These are phyloP conservation scores for Drosophila neotestacea DNA, from an alignment of 2,888 invertebrate genomes.

Conservation along the genomic window DNA sequence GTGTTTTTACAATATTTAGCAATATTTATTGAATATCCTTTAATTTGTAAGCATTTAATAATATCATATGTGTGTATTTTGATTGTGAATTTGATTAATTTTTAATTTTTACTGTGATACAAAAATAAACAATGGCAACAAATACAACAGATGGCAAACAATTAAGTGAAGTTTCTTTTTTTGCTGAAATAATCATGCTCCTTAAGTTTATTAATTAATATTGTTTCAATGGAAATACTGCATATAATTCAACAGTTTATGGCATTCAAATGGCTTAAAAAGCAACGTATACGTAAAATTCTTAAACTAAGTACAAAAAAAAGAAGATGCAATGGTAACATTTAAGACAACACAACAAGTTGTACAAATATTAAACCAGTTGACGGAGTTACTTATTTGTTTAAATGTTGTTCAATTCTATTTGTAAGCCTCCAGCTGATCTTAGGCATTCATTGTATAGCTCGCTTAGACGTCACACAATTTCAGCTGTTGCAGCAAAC, in stretches of 20 bases:
- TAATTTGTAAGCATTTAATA: constrained; percentile 61
- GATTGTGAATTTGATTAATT: constrained; percentile 75
- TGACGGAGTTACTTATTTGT: background rate
- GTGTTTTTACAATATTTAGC: constrained; percentile 50
- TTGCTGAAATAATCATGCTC: background rate
- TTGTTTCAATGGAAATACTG: constrained; percentile 25
- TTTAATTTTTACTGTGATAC: constrained; percentile 84
- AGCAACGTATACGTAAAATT: constrained; percentile 30
- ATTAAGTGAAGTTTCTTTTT: background rate
- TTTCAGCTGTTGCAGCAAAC: constrained; percentile 79
- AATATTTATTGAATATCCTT: constrained; percentile 56
- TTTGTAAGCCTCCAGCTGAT: constrained; percentile 30
- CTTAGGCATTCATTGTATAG: background rate
- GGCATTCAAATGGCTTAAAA: constrained; percentile 27
- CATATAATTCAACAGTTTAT: constrained; percentile 4
- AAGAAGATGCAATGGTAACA: constrained; percentile 7
- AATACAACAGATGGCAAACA: constrained; percentile 32
- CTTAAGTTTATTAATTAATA: background rate
- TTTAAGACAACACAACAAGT: constrained; percentile 20
- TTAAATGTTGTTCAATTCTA: background rate
- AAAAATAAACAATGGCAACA: constrained; percentile 69
- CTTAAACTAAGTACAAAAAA: constrained; percentile 16
- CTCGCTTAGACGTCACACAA: constrained; percentile 65
- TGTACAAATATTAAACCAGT: constrained; percentile 26
- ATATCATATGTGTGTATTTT: constrained; percentile 68